Evolutionary conservation across 1,140 invertebrate species (phyloP).

Genomic region (Elymnias hypermnestra): DNA sequence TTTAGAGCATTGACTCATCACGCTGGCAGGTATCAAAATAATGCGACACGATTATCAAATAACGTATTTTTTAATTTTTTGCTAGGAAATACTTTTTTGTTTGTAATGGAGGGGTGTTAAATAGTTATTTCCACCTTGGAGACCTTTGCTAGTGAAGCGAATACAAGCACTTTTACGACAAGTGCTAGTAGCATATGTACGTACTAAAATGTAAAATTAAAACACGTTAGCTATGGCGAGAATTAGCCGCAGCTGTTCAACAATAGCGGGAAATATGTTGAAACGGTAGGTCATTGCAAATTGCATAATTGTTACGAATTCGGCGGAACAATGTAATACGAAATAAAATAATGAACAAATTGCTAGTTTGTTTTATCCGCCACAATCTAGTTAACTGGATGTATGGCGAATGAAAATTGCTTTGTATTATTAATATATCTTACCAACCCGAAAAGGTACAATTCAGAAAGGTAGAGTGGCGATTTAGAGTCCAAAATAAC

Average conservation of each 20-base stretch:
- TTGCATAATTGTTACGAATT: constrained; percentile 13
- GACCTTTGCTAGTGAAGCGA: too few relatives aligned
- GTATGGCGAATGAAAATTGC: background rate
- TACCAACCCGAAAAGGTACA: too few relatives aligned
- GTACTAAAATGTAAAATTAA: constrained; percentile 5
- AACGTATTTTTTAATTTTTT: too few relatives aligned
- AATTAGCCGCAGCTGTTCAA: constrained; percentile 3
- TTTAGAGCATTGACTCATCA: too few relatives aligned
- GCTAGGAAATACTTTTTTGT: too few relatives aligned
- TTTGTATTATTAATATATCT: background rate
- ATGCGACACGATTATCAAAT: too few relatives aligned
- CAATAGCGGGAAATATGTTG: constrained; percentile 18
- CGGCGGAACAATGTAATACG: constrained; percentile 11
- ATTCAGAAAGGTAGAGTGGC: too few relatives aligned
- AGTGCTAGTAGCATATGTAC: background rate
- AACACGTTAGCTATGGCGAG: constrained; percentile 4
- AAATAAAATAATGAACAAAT: constrained; percentile 6
- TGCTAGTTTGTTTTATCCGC: background rate
- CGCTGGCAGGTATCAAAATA: too few relatives aligned
- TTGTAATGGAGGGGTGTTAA: too few relatives aligned
- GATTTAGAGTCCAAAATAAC: too few relatives aligned
- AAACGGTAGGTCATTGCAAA: constrained; percentile 15
- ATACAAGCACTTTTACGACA: background rate
- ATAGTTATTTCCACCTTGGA: too few relatives aligned
- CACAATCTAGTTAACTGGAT: background rate